Base-by-base conservation (phyloP, 1,140 invertebrate genomes). In the Cydia pomonella region DNA sequence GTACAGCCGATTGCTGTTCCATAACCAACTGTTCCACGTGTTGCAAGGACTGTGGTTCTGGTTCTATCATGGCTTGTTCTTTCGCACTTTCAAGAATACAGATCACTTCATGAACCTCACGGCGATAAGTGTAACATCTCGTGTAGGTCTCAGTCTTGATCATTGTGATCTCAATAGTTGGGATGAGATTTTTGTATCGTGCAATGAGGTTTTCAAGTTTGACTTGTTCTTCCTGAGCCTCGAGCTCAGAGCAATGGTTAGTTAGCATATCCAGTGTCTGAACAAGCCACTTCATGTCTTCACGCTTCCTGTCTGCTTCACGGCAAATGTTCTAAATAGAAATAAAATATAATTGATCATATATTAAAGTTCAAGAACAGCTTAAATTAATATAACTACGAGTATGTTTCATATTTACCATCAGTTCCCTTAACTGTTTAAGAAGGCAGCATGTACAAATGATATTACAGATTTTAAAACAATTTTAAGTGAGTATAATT, bases 201-300 rank as follows among this genome's bases (percentile, higher is more conserved):
- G 95, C 93, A 75, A 99, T 96, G 4, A 99, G 91, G 77, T 95
- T 95, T 87, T 98, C 97, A 16, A 99, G 93, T 81, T 95, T 95
- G 69, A 95, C 95, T 89, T 98, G 97, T 92, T 97, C 96, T n/a
- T 94, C 85, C 75, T 95, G 92, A 9, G 96, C 96, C 90, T 98
- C 97, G 63, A 95, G 94, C 80, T 98, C 96, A 4, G 96, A 95
- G 80, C 96, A 95, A 88, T 98, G 97, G 47, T 96, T 95, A 5
- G 97, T 95, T 73, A 99, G 94, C 77, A 96, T 96, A 81, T 99
- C 97, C 44, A 99, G 90, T 18, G 96, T 97, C 92, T 98, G 97
- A 1, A 98, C 97, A 59, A 99, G 93, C 97, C 97, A 98, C 84
- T 98, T 98, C 96, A 98, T 98, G 80, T 98, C 97, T 91, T 98